These are phyloP conservation scores for Oligia strigilis DNA, from an alignment of 2,888 invertebrate genomes.

Conservation along the genomic window DNA sequence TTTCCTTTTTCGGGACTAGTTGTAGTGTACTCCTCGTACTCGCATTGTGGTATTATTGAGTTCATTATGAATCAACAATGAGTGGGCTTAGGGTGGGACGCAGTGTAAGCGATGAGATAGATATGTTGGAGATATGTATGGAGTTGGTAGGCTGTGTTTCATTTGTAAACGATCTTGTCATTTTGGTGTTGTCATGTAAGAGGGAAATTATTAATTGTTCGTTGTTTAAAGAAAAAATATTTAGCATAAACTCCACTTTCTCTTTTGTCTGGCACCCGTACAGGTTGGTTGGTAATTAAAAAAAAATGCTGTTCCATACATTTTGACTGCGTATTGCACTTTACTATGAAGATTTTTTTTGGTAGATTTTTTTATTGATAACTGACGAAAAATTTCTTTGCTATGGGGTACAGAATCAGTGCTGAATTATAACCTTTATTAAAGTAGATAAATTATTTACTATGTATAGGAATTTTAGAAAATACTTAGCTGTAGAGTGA, in stretches of 20 bases:
- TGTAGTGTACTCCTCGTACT: constrained; percentile 53
- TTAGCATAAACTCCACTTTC: not conserved
- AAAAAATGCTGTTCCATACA: too few species aligned
- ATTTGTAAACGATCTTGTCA: not conserved
- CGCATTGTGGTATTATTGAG: constrained; percentile 53
- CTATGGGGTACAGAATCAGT: too few species aligned
- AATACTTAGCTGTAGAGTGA: too few species aligned
- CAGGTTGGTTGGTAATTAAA: too few species aligned
- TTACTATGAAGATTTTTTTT: too few species aligned
- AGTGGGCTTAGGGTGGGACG: constrained; percentile 11
- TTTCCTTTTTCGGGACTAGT: constrained; percentile 81
- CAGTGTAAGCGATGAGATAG: constrained; percentile 21
- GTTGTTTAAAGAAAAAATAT: not conserved
- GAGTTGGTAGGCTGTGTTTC: not conserved
- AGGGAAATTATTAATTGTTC: not conserved
- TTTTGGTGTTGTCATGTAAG: not conserved
- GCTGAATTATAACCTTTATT: too few species aligned
- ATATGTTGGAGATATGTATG: not conserved
- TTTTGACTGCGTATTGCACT: too few species aligned
- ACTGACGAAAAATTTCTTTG: too few species aligned
- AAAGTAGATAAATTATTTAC: too few species aligned
- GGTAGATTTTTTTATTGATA: too few species aligned
- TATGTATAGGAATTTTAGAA: too few species aligned
- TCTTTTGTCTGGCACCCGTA: too few species aligned
- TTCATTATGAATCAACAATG: constrained; percentile 65